These are phyloP conservation scores for Antrozous pallidus DNA, from an alignment of 2,797 vertebrate species.

Conservation along the genomic window DNA sequence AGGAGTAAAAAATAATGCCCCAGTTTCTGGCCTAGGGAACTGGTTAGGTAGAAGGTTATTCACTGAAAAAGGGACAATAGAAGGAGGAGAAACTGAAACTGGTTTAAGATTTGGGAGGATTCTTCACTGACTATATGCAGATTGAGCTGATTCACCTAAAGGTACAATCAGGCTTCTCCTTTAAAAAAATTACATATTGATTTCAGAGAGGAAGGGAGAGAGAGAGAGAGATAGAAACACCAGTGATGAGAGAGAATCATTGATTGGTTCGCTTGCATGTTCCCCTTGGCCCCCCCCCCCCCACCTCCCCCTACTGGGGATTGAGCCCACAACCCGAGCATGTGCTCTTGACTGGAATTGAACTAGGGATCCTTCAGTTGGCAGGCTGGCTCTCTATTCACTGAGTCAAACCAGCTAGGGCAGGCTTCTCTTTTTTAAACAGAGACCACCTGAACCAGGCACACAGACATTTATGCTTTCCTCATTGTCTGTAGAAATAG, in stretches of 20 bases:
- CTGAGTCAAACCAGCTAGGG: no score
- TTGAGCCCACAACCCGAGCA: no score
- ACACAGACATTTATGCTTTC: not conserved
- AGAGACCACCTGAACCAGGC: not conserved
- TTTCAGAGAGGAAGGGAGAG: no score
- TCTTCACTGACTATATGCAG: not conserved
- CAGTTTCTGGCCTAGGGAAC: not conserved
- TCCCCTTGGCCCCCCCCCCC: rapidly evolving
- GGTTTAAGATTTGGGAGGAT: not conserved
- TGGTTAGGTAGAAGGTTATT: not conserved
- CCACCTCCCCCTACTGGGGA: no score
- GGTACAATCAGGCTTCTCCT: not conserved
- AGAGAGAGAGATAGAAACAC: no score
- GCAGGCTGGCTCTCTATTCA: no score
- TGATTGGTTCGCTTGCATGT: no score
- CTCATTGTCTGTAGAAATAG: not conserved
- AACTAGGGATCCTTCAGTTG: no score
- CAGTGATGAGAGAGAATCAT: no score
- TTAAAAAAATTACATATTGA: not conserved
- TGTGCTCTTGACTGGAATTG: no score
- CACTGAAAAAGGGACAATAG: not conserved
- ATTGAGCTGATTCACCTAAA: not conserved
- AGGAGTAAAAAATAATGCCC: not conserved
- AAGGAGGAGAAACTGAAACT: not conserved
- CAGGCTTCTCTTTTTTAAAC: not conserved